Base-by-base conservation (phyloP, 2,113 vertebrate species). In the Emydocephalus ijimae region DNA sequence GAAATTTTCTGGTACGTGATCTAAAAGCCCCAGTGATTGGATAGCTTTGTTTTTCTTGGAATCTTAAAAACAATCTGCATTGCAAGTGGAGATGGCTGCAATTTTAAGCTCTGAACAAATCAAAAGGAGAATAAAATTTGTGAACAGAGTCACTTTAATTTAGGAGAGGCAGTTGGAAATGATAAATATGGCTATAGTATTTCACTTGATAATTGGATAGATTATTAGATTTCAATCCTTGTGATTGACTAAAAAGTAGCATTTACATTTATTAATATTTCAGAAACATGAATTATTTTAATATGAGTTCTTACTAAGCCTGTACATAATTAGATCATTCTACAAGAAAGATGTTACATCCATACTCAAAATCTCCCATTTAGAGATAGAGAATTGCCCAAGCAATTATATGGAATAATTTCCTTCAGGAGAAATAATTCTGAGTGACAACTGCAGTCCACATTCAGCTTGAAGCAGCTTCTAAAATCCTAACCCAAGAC, bases 401-500 rank as follows among this genome's bases (percentile, higher is more conserved):
- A 59, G 54, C 52, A 56, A 56, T 56, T 24, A 39, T 45, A 85
- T 4, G 10, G 64, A 90, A 39, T 54, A n/a, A 34, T 29, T 39
- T 85, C 29, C 29, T 85, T 85, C 15, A 3, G 74, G 74, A 85
- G 69, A 81, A 85, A 55, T 69, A 55, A 39, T 85, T 56, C 92
- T 95, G 93, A 55, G 81, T 90, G 96, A 96, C 95, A 96, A 95
- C 95, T 96, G 95, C 94, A 94, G 94, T 93, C 94, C 91, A 87
- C 10, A 48, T 90, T 89, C 61, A 94, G 94, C 93, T 95, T 81
- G 39, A 59, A 43, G 55, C 81, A 59, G 39, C 24, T 43, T 91
- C 93, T 93, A 94, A 88, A 94, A 91, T 90, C 1, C 0, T 0
- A 0, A 56, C 55, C 93, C 91, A 3, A 10, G 1, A 87, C 64